These are phyloP conservation scores for Vanacampus margaritifer DNA, from an alignment of 2,113 vertebrate species.

Conservation along the genomic window DNA sequence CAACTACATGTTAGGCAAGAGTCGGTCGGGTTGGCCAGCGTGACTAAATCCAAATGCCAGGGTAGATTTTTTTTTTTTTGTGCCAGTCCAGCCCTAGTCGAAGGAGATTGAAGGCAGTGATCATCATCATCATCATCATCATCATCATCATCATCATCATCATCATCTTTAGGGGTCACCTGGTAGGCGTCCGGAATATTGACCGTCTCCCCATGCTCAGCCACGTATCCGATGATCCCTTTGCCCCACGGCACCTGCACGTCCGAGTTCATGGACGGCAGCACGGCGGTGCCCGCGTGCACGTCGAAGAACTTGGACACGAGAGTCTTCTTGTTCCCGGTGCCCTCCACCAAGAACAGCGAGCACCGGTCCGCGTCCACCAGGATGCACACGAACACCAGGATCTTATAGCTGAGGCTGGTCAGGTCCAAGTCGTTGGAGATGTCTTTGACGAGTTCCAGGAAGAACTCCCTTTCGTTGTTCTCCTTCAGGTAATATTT, in stretches of 20 bases:
- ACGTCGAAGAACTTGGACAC: slow-evolving; percentile 98
- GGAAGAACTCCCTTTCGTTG: slow-evolving; percentile 94
- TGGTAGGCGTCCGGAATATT: slow-evolving; percentile 97
- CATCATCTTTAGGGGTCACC: slow-evolving; percentile 75
- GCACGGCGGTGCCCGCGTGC: slow-evolving; percentile 88
- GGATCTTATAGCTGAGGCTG: slow-evolving; percentile 95
- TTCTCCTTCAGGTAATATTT: slow-evolving; percentile 94
- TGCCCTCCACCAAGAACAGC: slow-evolving; percentile 90
- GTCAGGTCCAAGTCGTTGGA: slow-evolving; percentile 96
- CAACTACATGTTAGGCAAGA: no score
- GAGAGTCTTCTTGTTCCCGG: slow-evolving; percentile 88
- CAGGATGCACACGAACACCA: slow-evolving; percentile 96
- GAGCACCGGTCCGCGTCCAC: slow-evolving; percentile 95
- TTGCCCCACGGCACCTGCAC: slow-evolving; percentile 99
- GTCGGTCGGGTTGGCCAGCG: no score
- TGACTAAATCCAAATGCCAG: no score
- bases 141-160: background rate
- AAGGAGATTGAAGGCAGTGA: no score
- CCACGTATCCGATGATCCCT: slow-evolving; percentile 96
- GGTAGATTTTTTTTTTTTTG: no score
- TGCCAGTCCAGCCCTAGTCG: no score
- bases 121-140: no score
- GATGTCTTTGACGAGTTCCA: slow-evolving; percentile 98
- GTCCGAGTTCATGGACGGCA: slow-evolving; percentile 87
- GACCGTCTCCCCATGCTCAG: slow-evolving; percentile 93